Conservation (phyloP, 2,113 vertebrate genomes). For the Ctenodactylus gundi region DNA sequence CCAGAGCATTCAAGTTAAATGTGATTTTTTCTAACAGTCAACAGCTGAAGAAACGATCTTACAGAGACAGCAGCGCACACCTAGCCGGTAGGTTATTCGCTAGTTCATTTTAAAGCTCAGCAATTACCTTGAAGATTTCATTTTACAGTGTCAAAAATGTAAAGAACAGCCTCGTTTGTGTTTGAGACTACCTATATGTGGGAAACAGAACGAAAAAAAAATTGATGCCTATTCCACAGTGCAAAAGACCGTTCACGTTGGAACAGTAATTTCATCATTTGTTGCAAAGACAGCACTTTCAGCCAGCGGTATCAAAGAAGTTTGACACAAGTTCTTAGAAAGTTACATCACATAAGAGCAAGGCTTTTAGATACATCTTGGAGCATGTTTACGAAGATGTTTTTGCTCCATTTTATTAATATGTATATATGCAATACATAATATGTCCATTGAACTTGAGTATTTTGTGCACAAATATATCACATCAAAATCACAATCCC, state of each 20-base stretch:
- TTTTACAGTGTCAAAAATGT: conserved; percentile 26
- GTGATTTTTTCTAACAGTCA: conserved; percentile 17
- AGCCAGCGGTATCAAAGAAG: not conserved
- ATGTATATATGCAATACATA: too few relatives aligned
- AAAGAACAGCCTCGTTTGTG: not conserved
- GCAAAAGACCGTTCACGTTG: not conserved
- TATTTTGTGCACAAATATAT: too few relatives aligned
- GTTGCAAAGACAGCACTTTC: not conserved
- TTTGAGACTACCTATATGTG: not conserved
- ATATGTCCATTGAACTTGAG: too few relatives aligned
- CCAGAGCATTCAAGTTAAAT: not conserved
- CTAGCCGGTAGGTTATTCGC: not conserved
- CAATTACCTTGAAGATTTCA: not conserved
- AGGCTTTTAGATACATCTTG: not conserved
- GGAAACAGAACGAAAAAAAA: not conserved
- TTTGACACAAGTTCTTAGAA: not conserved
- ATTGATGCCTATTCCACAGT: not conserved
- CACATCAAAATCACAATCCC: too few relatives aligned
- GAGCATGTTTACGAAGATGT: too few relatives aligned
- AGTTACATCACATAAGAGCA: not conserved
- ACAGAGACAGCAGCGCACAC: not conserved
- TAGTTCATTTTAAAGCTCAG: not conserved
- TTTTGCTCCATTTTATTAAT: too few relatives aligned
- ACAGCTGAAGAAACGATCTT: not conserved
- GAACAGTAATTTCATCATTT: not conserved